Percentiles rank a stretch among this genome's conserved stretches.
Evolutionary conservation across 2,797 vertebrate genomes (phyloP).

Genomic region (Lemur catta): DNA sequence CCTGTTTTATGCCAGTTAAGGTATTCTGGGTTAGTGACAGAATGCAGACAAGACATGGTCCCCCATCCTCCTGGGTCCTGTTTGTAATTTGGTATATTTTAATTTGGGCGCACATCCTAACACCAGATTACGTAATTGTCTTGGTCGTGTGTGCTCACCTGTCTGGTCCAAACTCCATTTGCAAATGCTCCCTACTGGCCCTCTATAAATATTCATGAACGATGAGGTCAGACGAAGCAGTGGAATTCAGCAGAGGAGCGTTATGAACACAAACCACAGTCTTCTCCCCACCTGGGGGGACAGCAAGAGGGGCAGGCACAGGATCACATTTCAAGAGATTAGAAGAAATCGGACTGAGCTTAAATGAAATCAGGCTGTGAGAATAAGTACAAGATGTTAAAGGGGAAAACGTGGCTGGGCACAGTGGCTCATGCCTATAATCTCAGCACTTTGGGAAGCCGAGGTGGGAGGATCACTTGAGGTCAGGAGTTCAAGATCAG

Average conservation of each 20-base stretch:
- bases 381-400: not conserved
- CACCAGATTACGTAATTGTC: not conserved
- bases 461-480: not conserved
- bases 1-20: not conserved
- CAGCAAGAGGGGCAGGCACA: not conserved
- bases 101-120: not conserved
- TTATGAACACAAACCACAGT: not conserved
- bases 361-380: not conserved
- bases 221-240: conserved; percentile 36
- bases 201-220: conserved; percentile 55
- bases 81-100: not conserved
- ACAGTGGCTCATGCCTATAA: not conserved
- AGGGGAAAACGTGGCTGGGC: not conserved
- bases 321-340: not conserved
- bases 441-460: not conserved
- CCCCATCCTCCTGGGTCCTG: not conserved
- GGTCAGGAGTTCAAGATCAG: not conserved
- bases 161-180: conserved; percentile 49
- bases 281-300: not conserved
- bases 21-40: not conserved
- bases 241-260: not conserved
- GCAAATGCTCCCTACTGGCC: not conserved
- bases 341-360: not conserved
- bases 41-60: not conserved
- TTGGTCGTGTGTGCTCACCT: conserved; percentile 35